Base-by-base conservation (phyloP, 2,113 vertebrate genomes). In the Argyrosomus japonicus region DNA sequence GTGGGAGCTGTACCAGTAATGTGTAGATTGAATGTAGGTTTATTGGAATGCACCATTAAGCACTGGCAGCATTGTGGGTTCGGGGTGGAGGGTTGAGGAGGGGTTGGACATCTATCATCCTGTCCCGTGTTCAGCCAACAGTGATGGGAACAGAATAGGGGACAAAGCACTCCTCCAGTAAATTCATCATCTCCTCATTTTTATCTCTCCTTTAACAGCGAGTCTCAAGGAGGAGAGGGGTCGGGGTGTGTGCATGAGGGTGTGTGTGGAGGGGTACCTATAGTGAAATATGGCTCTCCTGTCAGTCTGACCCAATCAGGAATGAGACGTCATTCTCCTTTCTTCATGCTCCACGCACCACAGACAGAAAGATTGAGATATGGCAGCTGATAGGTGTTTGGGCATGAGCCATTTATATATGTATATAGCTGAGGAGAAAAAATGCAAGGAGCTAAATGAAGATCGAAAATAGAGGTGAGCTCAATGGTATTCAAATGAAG, bases 1-100 rank as follows among this genome's bases (percentile, higher is more conserved):
- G 81, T 80, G 86, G 79, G 87, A 91, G 88, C 84, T 75, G 61
- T 88, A 87, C 80, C 80, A 79, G 75, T 91, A 89, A 87, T 87
- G 88, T 90, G 89, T 71, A 87, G 80, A 90, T 85, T 92, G 90
- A 89, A 88, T 79, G 84, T 83, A 86, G 89, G 85, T 93, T 94
- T 93, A 94, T 93, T 91, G 92, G 90, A 93, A 93, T 90, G 88
- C 87, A 70, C 87, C 91, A 92, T 94, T 93, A 93, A 87, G 92
- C 57, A 58, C 64, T 60, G 79, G 79, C 45, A 45, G 60, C 69
- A 78, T 50, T 54, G 74, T 78, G 64, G 45, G 72, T 68, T 65
- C 0, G 25, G 60, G 61, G 45, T 56, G 53, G 75, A 57, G 75
- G 75, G 58, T 58, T 67, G 69, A 54, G 57, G 71, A 72, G 82